These are phyloP conservation scores for Tenthredo distinguenda DNA, from an alignment of 2,888 invertebrate genomes.

Conservation along the genomic window DNA sequence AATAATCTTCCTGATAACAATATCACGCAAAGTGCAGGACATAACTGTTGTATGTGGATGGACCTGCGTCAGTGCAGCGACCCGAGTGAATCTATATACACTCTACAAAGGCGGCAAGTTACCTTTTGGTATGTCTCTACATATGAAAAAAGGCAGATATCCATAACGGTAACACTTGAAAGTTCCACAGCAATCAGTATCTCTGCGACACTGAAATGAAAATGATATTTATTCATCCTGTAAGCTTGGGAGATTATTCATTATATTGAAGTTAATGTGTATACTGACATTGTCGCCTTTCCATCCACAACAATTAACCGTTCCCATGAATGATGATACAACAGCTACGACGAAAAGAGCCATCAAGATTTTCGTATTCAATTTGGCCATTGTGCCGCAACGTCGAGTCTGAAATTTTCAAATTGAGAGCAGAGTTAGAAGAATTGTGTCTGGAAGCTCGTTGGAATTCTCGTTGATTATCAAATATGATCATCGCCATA, in stretches of 20 bases:
- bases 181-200: no score
- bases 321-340: neutral
- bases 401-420: neutral
- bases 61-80: neutral
- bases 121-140: no score
- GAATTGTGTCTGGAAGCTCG: no score
- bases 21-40: neutral
- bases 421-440: neutral
- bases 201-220: no score
- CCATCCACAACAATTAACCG: neutral
- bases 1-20: neutral
- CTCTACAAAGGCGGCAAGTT: no score
- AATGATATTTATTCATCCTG: neutral
- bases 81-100: no score
- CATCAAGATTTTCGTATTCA: neutral
- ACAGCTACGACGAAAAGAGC: neutral
- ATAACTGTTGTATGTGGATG: neutral
- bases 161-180: no score
- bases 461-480: no score
- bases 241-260: neutral
- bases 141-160: no score
- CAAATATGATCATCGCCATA: no score
- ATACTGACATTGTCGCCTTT: neutral
- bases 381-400: neutral
- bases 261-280: neutral